Evolutionary conservation across 1,140 invertebrate species (phyloP).

Genomic region (Ceratosolen fusciceps): DNA sequence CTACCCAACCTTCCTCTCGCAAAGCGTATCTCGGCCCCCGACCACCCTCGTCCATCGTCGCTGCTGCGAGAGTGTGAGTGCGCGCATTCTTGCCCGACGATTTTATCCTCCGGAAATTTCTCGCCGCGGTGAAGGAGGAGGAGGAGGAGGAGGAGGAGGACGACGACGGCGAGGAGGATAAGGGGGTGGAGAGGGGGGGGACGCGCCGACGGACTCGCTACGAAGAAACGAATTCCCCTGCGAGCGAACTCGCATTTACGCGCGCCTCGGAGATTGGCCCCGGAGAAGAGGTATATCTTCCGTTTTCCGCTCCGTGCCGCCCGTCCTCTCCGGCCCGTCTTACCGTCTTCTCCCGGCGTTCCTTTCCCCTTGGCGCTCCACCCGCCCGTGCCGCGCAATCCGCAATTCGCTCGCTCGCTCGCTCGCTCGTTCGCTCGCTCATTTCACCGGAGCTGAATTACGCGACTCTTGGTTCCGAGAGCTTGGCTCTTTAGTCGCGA

Average conservation of each 20-base stretch:
- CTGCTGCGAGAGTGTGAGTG: constrained; percentile 29
- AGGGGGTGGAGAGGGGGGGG: too few relatives aligned
- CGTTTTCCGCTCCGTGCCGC: not conserved
- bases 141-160: too few relatives aligned
- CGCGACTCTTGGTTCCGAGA: too few relatives aligned
- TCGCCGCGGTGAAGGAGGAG: constrained; percentile 38
- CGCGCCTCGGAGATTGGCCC: not conserved
- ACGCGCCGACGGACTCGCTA: not conserved
- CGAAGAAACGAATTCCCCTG: constrained; percentile 21
- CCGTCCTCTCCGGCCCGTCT: not conserved
- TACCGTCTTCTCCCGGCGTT: too few relatives aligned
- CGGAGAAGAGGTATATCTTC: not conserved
- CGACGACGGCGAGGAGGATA: too few relatives aligned
- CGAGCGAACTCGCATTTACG: not conserved
- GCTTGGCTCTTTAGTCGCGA: too few relatives aligned
- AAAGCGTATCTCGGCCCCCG: constrained; percentile 21
- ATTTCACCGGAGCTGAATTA: too few relatives aligned
- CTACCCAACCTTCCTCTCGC: too few relatives aligned
- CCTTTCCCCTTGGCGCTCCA: too few relatives aligned
- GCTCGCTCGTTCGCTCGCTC: too few relatives aligned
- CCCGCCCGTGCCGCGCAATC: not conserved
- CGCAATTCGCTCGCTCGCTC: not conserved
- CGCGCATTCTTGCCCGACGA: constrained; percentile 55
- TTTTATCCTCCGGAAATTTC: constrained; percentile 60
- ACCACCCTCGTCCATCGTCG: constrained; percentile 12